These are phyloP conservation scores for Sinotaia quadrata DNA, from an alignment of 2,888 invertebrate genomes.

Conservation along the genomic window DNA sequence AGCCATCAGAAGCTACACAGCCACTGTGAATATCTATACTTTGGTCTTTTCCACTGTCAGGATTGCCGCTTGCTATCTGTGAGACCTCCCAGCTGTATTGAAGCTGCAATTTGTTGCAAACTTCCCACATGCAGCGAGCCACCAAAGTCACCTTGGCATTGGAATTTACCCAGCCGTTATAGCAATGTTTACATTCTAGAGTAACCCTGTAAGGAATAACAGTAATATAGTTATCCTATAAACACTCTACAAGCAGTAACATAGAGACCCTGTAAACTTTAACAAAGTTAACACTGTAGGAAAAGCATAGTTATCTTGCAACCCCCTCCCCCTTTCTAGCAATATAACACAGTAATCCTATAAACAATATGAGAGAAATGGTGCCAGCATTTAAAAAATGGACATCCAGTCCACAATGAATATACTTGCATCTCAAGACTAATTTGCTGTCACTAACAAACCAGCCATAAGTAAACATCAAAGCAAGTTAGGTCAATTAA, in stretches of 20 bases:
- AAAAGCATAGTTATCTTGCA: no score
- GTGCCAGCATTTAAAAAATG: no score
- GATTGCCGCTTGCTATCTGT: constrained; percentile 8
- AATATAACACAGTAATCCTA: no score
- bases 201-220: constrained; percentile 44
- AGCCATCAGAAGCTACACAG: constrained; percentile 53
- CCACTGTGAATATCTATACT: constrained; percentile 25
- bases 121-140: constrained; percentile 43
- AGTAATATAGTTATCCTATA: background rate
- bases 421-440: no score
- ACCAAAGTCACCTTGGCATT: constrained; percentile 56
- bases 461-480: no score
- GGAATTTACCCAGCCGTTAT: constrained; percentile 49
- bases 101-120: constrained; percentile 39
- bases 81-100: constrained; percentile 53
- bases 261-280: background rate
- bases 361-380: no score
- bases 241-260: background rate
- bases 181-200: constrained; percentile 53
- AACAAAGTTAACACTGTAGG: no score
- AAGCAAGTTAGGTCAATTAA: no score
- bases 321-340: no score
- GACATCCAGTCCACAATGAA: no score
- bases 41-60: constrained; percentile 16
- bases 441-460: no score